These are phyloP conservation scores for Myopa tessellatipennis DNA, from an alignment of 2,888 invertebrate species.

Conservation along the genomic window DNA sequence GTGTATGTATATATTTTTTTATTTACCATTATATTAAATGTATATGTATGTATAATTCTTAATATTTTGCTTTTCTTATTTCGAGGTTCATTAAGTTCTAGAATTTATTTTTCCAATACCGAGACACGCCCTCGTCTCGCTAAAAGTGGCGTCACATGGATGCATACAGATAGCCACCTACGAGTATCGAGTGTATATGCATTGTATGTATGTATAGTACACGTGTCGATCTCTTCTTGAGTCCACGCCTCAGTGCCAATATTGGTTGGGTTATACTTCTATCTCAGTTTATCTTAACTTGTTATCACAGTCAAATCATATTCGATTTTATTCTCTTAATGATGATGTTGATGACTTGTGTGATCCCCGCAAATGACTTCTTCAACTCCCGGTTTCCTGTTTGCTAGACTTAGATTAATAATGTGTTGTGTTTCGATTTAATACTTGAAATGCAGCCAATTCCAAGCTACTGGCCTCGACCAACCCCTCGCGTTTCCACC, in stretches of 20 bases:
- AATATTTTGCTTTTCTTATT: neutral
- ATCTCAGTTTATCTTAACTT: conserved; percentile 46
- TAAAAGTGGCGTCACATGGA: no score
- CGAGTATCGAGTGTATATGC: no score
- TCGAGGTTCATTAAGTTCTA: no score
- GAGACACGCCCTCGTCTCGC: no score
- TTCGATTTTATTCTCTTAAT: conserved; percentile 66
- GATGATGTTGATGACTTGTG: conserved; percentile 56
- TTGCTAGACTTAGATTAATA: neutral
- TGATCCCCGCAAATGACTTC: conserved; percentile 25
- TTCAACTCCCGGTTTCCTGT: neutral
- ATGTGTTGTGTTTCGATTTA: neutral
- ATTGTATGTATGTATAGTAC: no score
- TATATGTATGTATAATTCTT: neutral
- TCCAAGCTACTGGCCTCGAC: no score
- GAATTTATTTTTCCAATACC: no score
- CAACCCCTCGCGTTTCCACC: no score
- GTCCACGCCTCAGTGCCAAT: no score
- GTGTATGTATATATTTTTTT: conserved; percentile 38
- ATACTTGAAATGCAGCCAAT: neutral
- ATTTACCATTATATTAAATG: conserved; percentile 22
- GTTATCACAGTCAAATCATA: conserved; percentile 69
- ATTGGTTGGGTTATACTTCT: no score
- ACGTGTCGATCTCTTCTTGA: no score
- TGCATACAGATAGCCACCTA: no score